Evolutionary conservation across 2,113 vertebrate species (phyloP), one percentile per base, ranked within the genome.

Genomic region (Prunella himalayana): DNA sequence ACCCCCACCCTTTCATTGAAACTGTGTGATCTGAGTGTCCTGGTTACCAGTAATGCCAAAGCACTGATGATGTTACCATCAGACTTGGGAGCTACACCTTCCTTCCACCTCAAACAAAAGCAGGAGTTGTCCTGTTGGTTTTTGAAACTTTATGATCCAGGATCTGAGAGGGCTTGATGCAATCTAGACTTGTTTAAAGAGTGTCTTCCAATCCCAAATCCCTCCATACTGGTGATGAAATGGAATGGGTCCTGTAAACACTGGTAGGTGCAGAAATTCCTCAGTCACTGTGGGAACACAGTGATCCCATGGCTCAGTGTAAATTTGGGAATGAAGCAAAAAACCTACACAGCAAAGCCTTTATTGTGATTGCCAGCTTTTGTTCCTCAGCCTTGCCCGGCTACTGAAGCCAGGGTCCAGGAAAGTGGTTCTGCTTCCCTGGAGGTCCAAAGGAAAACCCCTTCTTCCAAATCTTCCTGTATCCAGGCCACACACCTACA

Each of bases 401-500:
- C 42, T 65, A 1, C 61, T 94, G 44, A n/a, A 44, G 28, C 64
- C 45, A 82, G 35, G 21, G 24, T 83, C 44, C 31, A 3, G 90
- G 47, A 93, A 73, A 78, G 16, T 0, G 0, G 21, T 65, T 92
- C 57, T 85, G 45, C 51, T 90, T 86, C 69, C 37, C n/a, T 92
- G 75, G 54, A 72, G 63, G 57, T 65, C 71, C 28, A 78, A 63
- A 89, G 39, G 9, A 84, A 92, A 81, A 4, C 53, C 31, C 24
- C 35, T 44, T 66, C 47, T 87, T 39, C 51, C 51, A 49, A 5
- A 33, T 23, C 6, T 22, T 90, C 28, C 27, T 39, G 9, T 69
- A 79, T 71, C 31, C 50, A 65, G 85, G 82, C 90, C 88, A 85
- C 93, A 91, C 86, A 94, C 37, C 70, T 93, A 37, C 60, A 79